Evolutionary conservation across 1,140 invertebrate species (phyloP).

Genomic region (Drosophila repletoides): DNA sequence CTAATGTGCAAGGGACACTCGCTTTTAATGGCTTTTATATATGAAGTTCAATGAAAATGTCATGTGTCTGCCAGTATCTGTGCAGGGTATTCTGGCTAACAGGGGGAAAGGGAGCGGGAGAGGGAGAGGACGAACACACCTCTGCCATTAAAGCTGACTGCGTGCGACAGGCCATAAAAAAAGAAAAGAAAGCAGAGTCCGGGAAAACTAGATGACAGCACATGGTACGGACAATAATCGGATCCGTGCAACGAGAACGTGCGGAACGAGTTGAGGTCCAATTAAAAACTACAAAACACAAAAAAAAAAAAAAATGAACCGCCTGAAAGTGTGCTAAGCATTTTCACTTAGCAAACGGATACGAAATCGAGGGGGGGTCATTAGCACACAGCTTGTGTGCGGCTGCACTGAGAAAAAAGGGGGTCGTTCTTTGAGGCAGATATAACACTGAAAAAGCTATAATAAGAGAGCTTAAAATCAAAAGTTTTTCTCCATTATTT

Average conservation of each 20-base stretch:
- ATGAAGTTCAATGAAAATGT: constrained; percentile 74
- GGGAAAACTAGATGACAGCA: constrained; percentile 20
- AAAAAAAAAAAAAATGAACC: constrained; percentile 8
- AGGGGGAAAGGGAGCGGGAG: neutral
- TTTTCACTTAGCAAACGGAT: constrained; percentile 53
- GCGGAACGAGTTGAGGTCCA: constrained; percentile 4
- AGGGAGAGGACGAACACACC: constrained; percentile 46
- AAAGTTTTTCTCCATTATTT: too few relatives aligned
- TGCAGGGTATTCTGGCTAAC: too few relatives aligned
- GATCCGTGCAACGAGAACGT: constrained; percentile 2
- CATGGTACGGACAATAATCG: too few relatives aligned
- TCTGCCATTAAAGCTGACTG: constrained; percentile 59
- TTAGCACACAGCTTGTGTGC: constrained; percentile 5
- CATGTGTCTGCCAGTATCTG: too few relatives aligned
- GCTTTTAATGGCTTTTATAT: constrained; percentile 34
- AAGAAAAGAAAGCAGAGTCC: too few relatives aligned
- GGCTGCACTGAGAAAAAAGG: neutral
- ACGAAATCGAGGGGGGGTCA: neutral
- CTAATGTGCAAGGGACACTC: constrained; percentile 40
- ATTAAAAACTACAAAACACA: constrained; percentile 31
- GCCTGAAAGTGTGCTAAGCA: constrained; percentile 58
- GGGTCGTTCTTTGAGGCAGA: too few relatives aligned
- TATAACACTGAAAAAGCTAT: too few relatives aligned
- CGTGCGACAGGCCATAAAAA: constrained; percentile 66
- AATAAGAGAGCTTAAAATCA: fast-evolving